Conservation (phyloP, 2,113 vertebrate species). For the Mandrillus leucophaeus region DNA sequence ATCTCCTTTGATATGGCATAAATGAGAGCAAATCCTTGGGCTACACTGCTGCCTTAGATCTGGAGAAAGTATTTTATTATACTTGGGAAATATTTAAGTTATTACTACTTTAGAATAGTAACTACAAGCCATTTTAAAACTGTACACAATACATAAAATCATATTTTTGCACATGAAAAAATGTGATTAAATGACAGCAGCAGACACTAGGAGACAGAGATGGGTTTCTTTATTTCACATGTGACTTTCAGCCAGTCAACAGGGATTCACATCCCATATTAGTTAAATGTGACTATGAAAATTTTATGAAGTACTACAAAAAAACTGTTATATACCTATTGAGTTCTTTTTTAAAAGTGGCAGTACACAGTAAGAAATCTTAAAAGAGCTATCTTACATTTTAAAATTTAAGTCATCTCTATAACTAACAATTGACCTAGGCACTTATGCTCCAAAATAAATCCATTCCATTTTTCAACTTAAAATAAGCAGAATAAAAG, state of each 20-base stretch:
- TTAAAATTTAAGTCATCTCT: not conserved
- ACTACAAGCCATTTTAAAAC: not conserved
- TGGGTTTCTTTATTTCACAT: not conserved
- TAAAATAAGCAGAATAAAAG: not conserved
- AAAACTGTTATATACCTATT: not conserved
- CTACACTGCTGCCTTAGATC: not conserved
- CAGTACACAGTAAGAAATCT: not conserved
- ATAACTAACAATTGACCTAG: not conserved
- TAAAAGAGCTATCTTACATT: not conserved
- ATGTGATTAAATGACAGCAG: not conserved
- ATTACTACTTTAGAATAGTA: not conserved
- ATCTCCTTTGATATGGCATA: not conserved
- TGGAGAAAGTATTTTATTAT: not conserved
- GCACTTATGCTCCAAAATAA: not conserved
- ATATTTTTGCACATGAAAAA: not conserved
- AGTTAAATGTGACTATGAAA: not conserved
- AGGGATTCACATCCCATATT: not conserved
- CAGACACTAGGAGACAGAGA: not conserved
- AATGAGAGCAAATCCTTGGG: not conserved
- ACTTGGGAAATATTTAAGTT: not conserved
- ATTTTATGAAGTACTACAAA: not conserved
- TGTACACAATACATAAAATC: not conserved
- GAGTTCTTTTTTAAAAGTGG: not conserved
- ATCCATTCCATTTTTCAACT: not conserved
- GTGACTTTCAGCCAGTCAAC: not conserved